phyloP scores from a whole-genome alignment of 2,888 invertebrate genomes.

The Philereme transversata region DNA sequence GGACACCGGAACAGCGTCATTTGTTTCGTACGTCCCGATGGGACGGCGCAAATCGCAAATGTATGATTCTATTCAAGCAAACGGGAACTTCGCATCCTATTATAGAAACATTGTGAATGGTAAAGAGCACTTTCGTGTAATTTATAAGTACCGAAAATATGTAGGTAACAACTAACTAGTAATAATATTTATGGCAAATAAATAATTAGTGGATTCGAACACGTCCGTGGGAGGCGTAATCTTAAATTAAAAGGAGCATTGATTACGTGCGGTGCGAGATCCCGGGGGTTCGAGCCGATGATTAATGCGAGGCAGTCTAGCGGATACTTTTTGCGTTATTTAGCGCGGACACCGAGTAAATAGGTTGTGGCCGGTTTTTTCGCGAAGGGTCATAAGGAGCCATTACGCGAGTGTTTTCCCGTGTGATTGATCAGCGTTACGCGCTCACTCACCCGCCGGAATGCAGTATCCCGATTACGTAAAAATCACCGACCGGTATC shows the following conservation, averaged over 20 bases:
- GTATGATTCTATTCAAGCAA: constrained; percentile 37
- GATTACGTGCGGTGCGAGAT: constrained; percentile 55
- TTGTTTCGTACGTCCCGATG: constrained; percentile 41
- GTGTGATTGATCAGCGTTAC: constrained; percentile 68
- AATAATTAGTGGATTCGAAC: constrained; percentile 36
- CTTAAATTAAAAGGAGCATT: constrained; percentile 59
- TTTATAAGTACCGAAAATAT: neutral
- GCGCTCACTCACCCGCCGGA: constrained; percentile 42
- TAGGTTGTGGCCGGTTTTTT: constrained; percentile 57
- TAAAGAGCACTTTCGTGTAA: constrained; percentile 19
- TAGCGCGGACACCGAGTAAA: constrained; percentile 63
- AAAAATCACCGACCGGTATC: constrained; percentile 24
- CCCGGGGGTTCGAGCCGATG: constrained; percentile 52
- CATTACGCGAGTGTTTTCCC: constrained; percentile 71
- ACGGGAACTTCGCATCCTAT: constrained; percentile 30
- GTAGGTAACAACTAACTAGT: no score
- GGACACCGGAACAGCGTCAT: constrained; percentile 40
- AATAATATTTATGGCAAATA: constrained; percentile 20
- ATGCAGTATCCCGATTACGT: constrained; percentile 29
- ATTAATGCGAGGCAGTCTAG: constrained; percentile 60
- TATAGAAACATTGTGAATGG: constrained; percentile 27
- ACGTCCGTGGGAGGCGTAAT: constrained; percentile 45
- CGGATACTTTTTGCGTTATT: constrained; percentile 73
- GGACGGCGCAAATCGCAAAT: constrained; percentile 37
- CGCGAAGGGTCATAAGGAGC: constrained; percentile 61